phyloP scores from a whole-genome alignment of 2,113 vertebrate genomes.

The Craseonycteris thonglongyai region DNA sequence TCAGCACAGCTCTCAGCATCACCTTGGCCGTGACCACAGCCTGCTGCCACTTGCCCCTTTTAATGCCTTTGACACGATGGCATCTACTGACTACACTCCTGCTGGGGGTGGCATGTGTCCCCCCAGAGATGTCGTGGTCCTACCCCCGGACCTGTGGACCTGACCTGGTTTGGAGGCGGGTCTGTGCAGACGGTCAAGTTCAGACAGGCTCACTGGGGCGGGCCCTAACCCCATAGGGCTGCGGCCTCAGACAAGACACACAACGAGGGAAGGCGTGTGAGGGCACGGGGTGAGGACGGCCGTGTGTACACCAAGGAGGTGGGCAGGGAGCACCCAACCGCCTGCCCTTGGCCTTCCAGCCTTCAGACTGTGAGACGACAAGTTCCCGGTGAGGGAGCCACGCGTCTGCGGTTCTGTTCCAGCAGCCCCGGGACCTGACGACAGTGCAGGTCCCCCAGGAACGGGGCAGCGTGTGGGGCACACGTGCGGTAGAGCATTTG shows the following conservation, averaged over 20 bases:
- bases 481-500: no score
- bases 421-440: neutral
- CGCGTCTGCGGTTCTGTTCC: rapidly evolving
- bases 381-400: rapidly evolving
- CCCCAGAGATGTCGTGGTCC: rapidly evolving
- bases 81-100: neutral
- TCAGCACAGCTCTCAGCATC: no score
- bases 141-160: rapidly evolving
- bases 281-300: neutral
- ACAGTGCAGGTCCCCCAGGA: rapidly evolving
- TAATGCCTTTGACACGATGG: rapidly evolving
- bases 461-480: no score
- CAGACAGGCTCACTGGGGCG: rapidly evolving
- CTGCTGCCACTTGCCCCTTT: rapidly evolving
- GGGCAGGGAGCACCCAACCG: rapidly evolving
- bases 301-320: rapidly evolving
- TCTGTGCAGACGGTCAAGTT: neutral
- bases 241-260: neutral
- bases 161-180: neutral
- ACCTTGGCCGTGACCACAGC: neutral
- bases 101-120: rapidly evolving
- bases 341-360: rapidly evolving
- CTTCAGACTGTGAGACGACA: rapidly evolving
- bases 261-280: rapidly evolving
- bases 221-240: neutral